Conservation (phyloP, 2,113 vertebrate species). For the Acrocephalus kingi region DNA sequence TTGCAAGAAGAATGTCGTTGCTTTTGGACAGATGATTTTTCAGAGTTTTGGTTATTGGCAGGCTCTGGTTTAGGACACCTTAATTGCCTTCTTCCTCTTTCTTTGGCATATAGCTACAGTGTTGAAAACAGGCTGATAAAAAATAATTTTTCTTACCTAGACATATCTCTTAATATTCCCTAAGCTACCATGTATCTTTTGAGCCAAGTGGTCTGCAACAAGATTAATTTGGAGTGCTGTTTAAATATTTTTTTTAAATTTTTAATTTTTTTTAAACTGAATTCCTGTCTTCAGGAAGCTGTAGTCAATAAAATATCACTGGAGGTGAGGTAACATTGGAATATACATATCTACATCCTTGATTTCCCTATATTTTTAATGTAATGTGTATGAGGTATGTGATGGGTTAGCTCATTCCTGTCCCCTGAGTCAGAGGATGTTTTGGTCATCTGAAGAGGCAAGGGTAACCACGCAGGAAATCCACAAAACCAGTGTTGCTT, state of each 20-base stretch:
- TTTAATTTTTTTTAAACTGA: too few relatives aligned
- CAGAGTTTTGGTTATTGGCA: background rate
- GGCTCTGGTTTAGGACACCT: background rate
- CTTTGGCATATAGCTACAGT: background rate
- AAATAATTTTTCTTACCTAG: background rate
- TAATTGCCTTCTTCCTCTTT: background rate
- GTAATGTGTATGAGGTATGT: background rate
- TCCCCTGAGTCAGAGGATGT: background rate
- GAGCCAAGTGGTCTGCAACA: background rate
- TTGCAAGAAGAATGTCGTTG: rapidly evolving
- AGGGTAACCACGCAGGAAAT: background rate
- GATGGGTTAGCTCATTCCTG: background rate
- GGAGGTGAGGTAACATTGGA: background rate
- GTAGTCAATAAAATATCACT: background rate
- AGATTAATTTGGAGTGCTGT: background rate
- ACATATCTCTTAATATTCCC: background rate
- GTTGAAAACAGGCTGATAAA: background rate
- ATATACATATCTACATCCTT: background rate
- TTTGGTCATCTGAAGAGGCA: background rate
- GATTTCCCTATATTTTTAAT: background rate
- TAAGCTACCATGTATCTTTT: background rate
- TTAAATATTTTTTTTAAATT: background rate
- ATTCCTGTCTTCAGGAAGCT: background rate
- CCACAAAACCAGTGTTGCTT: background rate
- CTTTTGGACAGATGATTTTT: background rate